Percentiles rank a stretch among this genome's conserved stretches.
Conservation (phyloP, 92 coral and sea anemone species). For the Montipora capitata region DNA sequence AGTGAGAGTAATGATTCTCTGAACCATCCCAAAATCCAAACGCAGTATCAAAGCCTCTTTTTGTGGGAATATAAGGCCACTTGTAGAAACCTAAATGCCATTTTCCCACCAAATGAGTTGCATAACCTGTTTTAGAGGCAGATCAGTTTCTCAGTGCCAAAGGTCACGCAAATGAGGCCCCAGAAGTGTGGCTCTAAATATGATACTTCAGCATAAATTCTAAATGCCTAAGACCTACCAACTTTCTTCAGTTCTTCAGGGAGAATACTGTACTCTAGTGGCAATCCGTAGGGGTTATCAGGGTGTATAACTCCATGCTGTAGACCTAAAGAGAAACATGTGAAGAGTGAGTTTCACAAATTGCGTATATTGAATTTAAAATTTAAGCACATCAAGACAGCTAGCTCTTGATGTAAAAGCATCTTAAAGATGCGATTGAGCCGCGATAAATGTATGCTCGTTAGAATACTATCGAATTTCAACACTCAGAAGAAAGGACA, state of each 20-base stretch:
- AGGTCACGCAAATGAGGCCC: neutral
- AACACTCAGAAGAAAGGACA: too few species aligned
- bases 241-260: slow-evolving; percentile 43
- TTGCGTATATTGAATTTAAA: neutral
- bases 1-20: slow-evolving; percentile 83
- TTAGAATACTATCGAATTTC: too few species aligned
- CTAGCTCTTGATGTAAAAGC: too few species aligned
- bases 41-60: slow-evolving; percentile 88
- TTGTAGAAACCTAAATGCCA: slow-evolving; percentile 94
- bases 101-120: slow-evolving; percentile 93
- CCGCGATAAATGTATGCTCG: too few species aligned
- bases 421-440: too few species aligned
- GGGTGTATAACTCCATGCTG: slow-evolving; percentile 47
- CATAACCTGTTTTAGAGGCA: slow-evolving; percentile 67
- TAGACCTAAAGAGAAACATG: neutral
- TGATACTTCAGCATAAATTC: too few species aligned
- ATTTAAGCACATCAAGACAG: too few species aligned
- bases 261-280: slow-evolving; percentile 23
- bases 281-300: slow-evolving; percentile 27
- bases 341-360: neutral
- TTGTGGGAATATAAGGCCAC: slow-evolving; percentile 88
- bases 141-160: neutral
- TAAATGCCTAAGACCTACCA: neutral
- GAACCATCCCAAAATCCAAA: slow-evolving; percentile 87
- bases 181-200: neutral